phyloP scores from a whole-genome alignment of 2,797 vertebrate species.

The Myotis findleyi region DNA sequence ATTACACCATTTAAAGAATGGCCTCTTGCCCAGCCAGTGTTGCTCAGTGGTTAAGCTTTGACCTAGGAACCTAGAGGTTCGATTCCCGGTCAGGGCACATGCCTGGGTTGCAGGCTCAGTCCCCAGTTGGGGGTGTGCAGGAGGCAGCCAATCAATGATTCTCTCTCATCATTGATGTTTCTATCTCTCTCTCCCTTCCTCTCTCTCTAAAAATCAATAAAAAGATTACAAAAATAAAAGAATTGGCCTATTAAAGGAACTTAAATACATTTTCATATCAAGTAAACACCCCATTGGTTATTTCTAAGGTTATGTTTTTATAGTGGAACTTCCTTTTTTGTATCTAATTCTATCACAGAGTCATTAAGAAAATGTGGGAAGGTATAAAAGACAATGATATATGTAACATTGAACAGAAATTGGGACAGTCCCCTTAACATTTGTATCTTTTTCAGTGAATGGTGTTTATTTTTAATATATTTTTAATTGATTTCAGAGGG shows the following conservation, averaged over 20 bases:
- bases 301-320: neutral
- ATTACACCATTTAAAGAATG: neutral
- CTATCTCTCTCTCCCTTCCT: too few species aligned
- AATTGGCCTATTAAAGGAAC: neutral
- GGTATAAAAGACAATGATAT: neutral
- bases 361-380: neutral
- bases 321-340: neutral
- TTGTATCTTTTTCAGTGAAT: neutral
- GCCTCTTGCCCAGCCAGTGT: neutral
- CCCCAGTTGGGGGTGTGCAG: too few species aligned
- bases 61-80: too few species aligned
- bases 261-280: neutral
- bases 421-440: neutral
- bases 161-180: too few species aligned
- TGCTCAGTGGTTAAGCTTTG: too few species aligned
- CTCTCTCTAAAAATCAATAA: too few species aligned
- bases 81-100: too few species aligned
- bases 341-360: neutral
- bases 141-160: too few species aligned
- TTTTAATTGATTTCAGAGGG: too few species aligned
- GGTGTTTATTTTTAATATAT: too few species aligned
- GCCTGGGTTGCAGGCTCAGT: too few species aligned
- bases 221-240: neutral
- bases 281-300: neutral
- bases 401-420: constrained; percentile 1